Evolutionary conservation across 2,797 vertebrate genomes (phyloP).

Genomic region (Rhinatrema bivittatum): DNA sequence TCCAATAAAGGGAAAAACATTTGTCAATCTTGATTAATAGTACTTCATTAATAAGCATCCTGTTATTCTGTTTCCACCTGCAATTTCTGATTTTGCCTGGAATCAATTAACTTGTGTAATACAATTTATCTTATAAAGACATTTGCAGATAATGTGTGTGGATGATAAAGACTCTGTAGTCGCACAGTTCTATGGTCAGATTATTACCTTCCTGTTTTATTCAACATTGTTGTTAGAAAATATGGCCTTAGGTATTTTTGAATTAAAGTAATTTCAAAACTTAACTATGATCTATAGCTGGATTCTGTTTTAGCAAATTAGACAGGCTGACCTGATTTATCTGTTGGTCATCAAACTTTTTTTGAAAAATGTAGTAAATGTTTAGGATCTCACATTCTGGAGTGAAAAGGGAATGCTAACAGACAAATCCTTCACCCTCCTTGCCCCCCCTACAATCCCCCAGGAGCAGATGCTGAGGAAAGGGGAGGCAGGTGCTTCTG

Average conservation of each 20-base stretch:
- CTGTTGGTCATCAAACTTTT: too few species aligned
- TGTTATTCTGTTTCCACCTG: slow-evolving; percentile 92
- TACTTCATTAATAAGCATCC: slow-evolving; percentile 89
- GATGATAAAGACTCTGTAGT: slow-evolving; percentile 61
- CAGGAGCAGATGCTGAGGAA: too few species aligned
- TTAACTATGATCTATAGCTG: too few species aligned
- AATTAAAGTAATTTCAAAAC: slow-evolving; percentile 26
- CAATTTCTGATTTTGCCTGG: slow-evolving; percentile 77
- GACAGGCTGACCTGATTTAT: too few species aligned
- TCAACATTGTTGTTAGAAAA: slow-evolving; percentile 31
- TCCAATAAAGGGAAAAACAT: slow-evolving; percentile 60
- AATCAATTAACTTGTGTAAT: slow-evolving; percentile 93
- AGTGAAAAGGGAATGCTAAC: too few species aligned
- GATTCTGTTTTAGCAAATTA: too few species aligned
- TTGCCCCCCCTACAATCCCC: too few species aligned
- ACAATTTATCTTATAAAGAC: slow-evolving; percentile 82
- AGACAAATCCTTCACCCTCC: too few species aligned
- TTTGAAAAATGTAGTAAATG: too few species aligned
- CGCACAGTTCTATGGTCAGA: slow-evolving; percentile 44
- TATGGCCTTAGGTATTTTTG: slow-evolving; percentile 31
- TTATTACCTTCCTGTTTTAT: slow-evolving; percentile 51
- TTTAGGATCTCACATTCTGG: too few species aligned
- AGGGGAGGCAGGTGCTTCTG: too few species aligned
- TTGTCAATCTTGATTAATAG: slow-evolving; percentile 88
- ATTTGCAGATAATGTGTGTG: slow-evolving; percentile 59